Base-by-base conservation (phyloP, 2,888 invertebrate genomes). In the Tipula lateralis region DNA sequence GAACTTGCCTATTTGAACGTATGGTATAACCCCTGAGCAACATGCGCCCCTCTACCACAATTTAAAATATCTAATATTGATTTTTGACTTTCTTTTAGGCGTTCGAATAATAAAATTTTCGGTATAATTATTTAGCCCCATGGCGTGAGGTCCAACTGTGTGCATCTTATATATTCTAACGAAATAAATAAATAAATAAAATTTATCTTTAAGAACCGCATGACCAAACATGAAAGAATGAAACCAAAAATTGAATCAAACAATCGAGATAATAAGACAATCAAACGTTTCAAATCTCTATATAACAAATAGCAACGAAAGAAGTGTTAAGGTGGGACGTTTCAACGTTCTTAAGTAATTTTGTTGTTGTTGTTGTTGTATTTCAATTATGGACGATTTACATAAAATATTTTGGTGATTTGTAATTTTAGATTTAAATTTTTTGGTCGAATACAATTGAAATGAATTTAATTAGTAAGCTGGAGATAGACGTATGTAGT, bases 181-280 rank as follows among this genome's bases (percentile, higher is more conserved):
- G 13, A 39, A 39, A 66, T 66, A 66, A n/a, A n/a, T n/a, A 66
- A 66, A 66, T 16, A 44, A 66, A 66, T 24, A 66, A 66, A 66
- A 66, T 66, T 66, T 66, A 66, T 66, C 66, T 66, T 24, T 66
- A 66, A 7, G 66, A 19, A 66, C 66, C 66, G 66, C 66, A 66
- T 66, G 66, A 66, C 66, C 66, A 24, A 66, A 66, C 7, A 66
- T 9, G 24, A 66, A 66, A 66, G 50, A 50, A 50, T 9, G 19
- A 66, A 66, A 66, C 66, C 66, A 66, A 66, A 66, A 24, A 66
- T 66, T 66, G 24, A 66, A 66, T 66, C 66, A 66, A 66, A 66
- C 66, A 66, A 66, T 66, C 66, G 66, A 66, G 66, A 66, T 66
- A 66, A 66, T 66, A 66, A 66, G 66, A 66, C 66, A 66, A 66